Percentiles rank a stretch among this genome's conserved stretches.
Conservation (phyloP, 1,140 invertebrate genomes). For the Pissodes strobi region DNA sequence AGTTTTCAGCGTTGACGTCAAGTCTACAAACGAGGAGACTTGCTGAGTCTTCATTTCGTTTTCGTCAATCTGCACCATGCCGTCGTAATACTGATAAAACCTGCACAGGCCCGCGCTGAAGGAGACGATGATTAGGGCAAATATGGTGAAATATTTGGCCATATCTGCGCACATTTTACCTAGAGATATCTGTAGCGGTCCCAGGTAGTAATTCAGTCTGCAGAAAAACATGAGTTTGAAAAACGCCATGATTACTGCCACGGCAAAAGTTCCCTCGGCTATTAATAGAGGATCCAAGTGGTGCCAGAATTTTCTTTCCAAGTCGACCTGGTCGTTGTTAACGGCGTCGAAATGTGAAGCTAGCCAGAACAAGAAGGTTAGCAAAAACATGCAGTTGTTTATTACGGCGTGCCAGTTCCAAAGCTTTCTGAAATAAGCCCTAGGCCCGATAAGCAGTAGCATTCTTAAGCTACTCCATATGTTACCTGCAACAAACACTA, state of each 20-base stretch:
- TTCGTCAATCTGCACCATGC: conserved; percentile 63
- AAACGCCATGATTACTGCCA: conserved; percentile 74
- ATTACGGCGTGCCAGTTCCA: conserved; percentile 61
- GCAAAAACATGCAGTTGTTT: conserved; percentile 57
- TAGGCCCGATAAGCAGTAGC: conserved; percentile 59
- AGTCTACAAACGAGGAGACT: conserved; percentile 62
- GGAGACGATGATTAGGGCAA: conserved; percentile 60
- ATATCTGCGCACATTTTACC: conserved; percentile 65
- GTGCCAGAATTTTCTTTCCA: conserved; percentile 71
- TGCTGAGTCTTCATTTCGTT: conserved; percentile 57
- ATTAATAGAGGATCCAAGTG: too few relatives aligned
- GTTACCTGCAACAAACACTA: conserved; percentile 57
- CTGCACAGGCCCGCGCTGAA: conserved; percentile 59
- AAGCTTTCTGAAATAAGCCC: conserved; percentile 57
- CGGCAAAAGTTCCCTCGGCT: conserved; percentile 72
- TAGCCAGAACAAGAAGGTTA: conserved; percentile 61
- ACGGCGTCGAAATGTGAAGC: conserved; percentile 56
- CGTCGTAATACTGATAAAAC: conserved; percentile 65
- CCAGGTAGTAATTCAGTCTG: conserved; percentile 63
- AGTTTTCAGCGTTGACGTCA: conserved; percentile 67
- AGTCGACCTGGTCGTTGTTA: conserved; percentile 55
- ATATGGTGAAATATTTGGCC: conserved; percentile 61
- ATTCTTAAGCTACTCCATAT: conserved; percentile 59
- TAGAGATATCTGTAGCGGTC: conserved; percentile 66
- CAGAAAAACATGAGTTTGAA: conserved; percentile 62